These are phyloP conservation scores for Sciurus niger DNA, from an alignment of 2,113 vertebrate species.

Conservation along the genomic window DNA sequence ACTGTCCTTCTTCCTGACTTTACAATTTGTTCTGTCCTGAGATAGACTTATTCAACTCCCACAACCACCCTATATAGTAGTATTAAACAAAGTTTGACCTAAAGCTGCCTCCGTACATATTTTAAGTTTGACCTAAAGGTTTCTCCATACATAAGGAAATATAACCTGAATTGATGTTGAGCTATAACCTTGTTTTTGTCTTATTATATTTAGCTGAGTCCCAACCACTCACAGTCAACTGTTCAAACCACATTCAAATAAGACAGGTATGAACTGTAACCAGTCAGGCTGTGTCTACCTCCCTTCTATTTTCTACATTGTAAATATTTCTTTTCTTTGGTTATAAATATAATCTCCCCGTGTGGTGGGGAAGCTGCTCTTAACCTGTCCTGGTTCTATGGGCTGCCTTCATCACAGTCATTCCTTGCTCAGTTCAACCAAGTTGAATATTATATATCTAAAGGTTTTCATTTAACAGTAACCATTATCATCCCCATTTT, in stretches of 20 bases:
- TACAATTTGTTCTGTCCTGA: not conserved
- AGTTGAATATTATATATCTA: not conserved
- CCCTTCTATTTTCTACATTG: not conserved
- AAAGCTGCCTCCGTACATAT: not conserved
- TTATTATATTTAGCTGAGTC: not conserved
- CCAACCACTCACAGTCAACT: not conserved
- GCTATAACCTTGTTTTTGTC: not conserved
- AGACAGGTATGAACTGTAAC: not conserved
- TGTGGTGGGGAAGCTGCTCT: not conserved
- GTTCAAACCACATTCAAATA: not conserved
- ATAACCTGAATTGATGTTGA: not conserved
- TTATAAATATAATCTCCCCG: not conserved
- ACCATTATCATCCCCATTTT: conserved; percentile 7
- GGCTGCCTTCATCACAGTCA: not conserved
- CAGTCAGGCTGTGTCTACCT: not conserved
- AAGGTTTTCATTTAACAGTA: not conserved
- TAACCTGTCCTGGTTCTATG: not conserved
- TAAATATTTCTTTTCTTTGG: not conserved
- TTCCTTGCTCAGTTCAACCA: not conserved
- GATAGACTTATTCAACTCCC: not conserved
- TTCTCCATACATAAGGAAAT: not conserved
- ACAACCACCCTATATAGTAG: not conserved
- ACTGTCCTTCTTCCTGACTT: not conserved
- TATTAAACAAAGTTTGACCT: not conserved
- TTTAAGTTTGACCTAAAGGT: not conserved